These are phyloP conservation scores for Jordanella pulchra DNA, from an alignment of 2,797 vertebrate species.

Conservation along the genomic window DNA sequence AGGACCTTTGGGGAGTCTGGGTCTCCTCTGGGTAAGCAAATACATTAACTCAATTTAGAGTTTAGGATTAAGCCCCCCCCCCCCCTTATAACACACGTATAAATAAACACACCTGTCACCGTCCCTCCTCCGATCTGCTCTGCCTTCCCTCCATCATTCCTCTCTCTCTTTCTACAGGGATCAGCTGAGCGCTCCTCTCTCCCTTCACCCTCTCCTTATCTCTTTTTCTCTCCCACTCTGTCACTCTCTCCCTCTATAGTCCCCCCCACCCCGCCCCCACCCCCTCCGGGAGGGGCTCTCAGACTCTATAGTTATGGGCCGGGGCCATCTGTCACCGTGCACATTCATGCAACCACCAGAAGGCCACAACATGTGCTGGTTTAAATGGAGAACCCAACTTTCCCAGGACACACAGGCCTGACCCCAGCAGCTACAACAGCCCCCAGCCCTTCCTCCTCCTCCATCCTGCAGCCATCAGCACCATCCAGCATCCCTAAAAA, in stretches of 20 bases:
- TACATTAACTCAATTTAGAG: conserved; percentile 73
- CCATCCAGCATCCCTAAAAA: conserved; percentile 53
- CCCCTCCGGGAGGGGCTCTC: conserved; percentile 48
- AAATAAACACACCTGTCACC: conserved; percentile 17
- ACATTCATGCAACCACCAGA: conserved; percentile 82
- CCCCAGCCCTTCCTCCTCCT: conserved; percentile 26
- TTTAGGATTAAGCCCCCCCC: conserved; percentile 53
- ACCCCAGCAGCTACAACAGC: conserved; percentile 75
- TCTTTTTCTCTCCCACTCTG: background rate
- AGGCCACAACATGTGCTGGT: conserved; percentile 83
- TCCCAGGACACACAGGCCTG: conserved; percentile 83
- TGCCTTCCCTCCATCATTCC: conserved; percentile 40
- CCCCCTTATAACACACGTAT: conserved; percentile 11
- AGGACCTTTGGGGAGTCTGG: conserved; percentile 49
- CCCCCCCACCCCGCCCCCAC: conserved; percentile 25
- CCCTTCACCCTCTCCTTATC: conserved; percentile 10
- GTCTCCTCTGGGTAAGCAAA: conserved; percentile 62
- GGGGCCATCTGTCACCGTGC: conserved; percentile 80
- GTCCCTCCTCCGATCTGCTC: conserved; percentile 32
- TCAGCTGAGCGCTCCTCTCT: conserved; percentile 61
- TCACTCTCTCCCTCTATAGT: conserved; percentile 21
- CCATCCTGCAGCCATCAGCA: conserved; percentile 44
- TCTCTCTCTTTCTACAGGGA: conserved; percentile 63
- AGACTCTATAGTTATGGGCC: conserved; percentile 81
- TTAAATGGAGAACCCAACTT: conserved; percentile 83